Base-by-base conservation (phyloP, 2,888 invertebrate genomes). In the Furcula furcula region DNA sequence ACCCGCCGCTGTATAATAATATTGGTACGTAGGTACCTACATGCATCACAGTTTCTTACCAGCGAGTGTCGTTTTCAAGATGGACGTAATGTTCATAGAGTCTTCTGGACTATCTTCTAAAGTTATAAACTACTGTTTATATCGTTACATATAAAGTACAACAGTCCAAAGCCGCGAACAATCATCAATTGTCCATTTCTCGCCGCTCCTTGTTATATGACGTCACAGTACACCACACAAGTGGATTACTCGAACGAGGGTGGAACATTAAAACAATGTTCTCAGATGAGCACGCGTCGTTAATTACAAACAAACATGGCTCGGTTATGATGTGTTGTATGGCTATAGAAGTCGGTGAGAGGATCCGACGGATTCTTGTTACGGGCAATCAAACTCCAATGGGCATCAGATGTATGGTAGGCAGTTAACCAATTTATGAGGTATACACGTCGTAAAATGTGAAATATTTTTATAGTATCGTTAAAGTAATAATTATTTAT, bases 301-400 rank as follows among this genome's bases (percentile, higher is more conserved):
- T 85, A 83, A 84, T 85, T 82, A 81, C 69, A 76, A 78, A 76
- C 76, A 76, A 76, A 84, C 82, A 80, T 68, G 76, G 65, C 63
- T 59, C 52, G 61, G 58, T 71, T 60, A 55, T 58, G 61, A 66
- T 61, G 65, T 62, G n/a, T n/a, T n/a, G 59, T 61, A 47, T 60
- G 49, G 36, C 65, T 60, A 40, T 44, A 30, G 54, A 61, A 69
- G 66, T 55, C 34, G 31, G 37, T 26, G 6, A 12, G 5, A 10
- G 9, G 14, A 14, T 26, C 26, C n/a, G 20, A 7, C 20, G 20
- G 20, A 7, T 6, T 26, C 14, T 26, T 26, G 26, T 26, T 26
- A 26, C 7, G 26, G 14, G 9, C 14, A n/a, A 14, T 25, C 7
- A 13, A 25, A 25, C 25, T 13, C 7, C 20, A 20, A 25, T 2